Conservation (phyloP, 35 echinoderm and acorn worm species). For the Acanthaster planci region DNA sequence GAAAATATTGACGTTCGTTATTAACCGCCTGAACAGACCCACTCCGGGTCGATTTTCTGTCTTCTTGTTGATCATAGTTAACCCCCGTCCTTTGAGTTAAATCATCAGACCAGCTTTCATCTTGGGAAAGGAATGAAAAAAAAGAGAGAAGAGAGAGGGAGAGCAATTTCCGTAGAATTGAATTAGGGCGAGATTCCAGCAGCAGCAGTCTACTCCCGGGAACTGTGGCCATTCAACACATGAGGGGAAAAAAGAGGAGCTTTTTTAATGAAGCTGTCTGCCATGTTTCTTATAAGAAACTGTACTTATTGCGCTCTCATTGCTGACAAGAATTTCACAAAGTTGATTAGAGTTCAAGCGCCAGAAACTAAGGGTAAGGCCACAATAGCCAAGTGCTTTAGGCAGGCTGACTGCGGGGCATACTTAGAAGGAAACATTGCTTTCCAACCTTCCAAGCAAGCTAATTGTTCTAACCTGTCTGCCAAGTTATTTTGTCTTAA, state of each 20-base stretch:
- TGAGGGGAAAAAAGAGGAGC: background rate
- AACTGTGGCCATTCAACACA: background rate
- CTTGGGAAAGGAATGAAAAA: no score
- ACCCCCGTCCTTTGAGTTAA: conserved; percentile 22
- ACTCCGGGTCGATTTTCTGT: background rate
- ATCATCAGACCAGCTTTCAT: conserved; percentile 5
- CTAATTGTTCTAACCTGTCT: no score
- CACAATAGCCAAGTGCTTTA: no score
- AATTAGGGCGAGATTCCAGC: conserved; percentile 22
- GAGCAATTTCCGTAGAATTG: conserved; percentile 30
- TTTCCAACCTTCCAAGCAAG: no score
- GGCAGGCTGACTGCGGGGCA: no score
- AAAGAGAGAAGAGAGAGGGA: background rate
- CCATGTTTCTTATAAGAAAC: background rate
- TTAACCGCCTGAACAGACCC: conserved; percentile 19
- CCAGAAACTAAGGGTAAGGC: no score
- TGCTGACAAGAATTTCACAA: background rate
- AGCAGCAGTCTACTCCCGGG: background rate
- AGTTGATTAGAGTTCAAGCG: background rate
- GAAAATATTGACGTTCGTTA: conserved; percentile 29
- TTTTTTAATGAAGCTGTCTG: conserved; percentile 25
- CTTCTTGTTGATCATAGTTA: conserved; percentile 18
- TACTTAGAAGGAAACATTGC: no score
- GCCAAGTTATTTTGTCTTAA: no score
- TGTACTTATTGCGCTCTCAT: conserved; percentile 12